A percentile compares a stretch with the other conserved stretches of the same genome.
phyloP scores from a whole-genome alignment of 1,140 invertebrate species.

The Meloidogyne floridensis region DNA sequence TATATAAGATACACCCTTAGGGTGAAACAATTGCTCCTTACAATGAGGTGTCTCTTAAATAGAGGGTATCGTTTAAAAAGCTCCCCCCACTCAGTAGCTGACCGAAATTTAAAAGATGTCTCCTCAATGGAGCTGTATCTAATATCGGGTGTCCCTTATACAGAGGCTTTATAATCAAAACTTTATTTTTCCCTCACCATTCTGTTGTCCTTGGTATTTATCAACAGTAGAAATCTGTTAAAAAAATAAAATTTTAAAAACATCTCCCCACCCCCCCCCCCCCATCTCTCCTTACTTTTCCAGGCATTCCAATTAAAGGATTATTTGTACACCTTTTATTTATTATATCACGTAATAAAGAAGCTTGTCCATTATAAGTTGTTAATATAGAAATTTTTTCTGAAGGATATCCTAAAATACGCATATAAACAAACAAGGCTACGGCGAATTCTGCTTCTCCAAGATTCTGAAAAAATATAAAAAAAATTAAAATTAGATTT shows the following conservation, averaged over 20 bases:
- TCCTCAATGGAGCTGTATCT: neutral
- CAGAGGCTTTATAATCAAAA: too few species aligned
- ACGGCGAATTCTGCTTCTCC: slow-evolving; percentile 98
- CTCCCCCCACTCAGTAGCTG: too few species aligned
- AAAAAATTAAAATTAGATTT: too few species aligned
- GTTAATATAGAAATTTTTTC: slow-evolving; percentile 98
- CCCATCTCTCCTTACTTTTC: slow-evolving; percentile 73
- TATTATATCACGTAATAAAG: slow-evolving; percentile 92
- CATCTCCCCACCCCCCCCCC: too few species aligned
- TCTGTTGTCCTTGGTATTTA: slow-evolving; percentile 99
- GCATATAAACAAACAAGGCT: slow-evolving; percentile 97
- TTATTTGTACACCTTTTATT: slow-evolving; percentile 90
- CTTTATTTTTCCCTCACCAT: slow-evolving; percentile 69
- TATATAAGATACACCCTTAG: too few species aligned
- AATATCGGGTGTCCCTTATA: too few species aligned
- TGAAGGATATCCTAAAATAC: slow-evolving; percentile 91
- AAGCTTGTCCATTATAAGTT: slow-evolving; percentile 99
- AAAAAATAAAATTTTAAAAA: slow-evolving; percentile 20
- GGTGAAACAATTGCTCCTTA: too few species aligned
- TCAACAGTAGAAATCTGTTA: slow-evolving; percentile 83
- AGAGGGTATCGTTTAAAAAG: too few species aligned
- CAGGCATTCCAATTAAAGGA: slow-evolving; percentile 90
- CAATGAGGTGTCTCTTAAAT: too few species aligned
- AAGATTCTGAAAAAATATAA: slow-evolving; percentile 76
- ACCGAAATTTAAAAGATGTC: neutral